Percentiles rank a stretch among this genome's conserved stretches.
Conservation (phyloP, 2,888 invertebrate genomes). For the Tanypteryx hageni region DNA sequence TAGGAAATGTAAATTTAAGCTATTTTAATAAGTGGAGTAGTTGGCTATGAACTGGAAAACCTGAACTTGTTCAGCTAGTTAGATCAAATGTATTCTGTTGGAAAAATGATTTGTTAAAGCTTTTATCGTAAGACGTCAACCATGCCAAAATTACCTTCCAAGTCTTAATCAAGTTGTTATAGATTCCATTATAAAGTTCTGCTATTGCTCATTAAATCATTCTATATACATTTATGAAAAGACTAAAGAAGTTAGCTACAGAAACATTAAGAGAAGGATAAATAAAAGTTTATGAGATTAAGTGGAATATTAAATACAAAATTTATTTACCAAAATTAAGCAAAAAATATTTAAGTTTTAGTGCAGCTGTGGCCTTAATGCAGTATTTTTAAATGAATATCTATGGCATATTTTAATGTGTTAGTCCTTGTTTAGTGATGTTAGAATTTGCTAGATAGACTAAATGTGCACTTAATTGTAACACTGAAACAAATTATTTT, state of each 20-base stretch:
- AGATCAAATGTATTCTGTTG: not conserved
- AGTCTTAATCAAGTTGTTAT: not conserved
- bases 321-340: not conserved
- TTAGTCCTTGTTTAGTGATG: not conserved
- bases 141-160: not conserved
- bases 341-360: not conserved
- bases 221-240: too few relatives aligned
- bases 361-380: constrained; percentile 25
- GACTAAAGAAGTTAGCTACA: too few relatives aligned
- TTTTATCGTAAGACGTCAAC: not conserved
- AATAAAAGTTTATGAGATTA: not conserved
- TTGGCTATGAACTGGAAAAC: not conserved
- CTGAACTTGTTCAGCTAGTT: not conserved
- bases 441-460: not conserved
- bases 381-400: not conserved
- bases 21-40: not conserved
- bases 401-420: not conserved
- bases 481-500: not conserved
- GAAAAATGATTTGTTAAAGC: not conserved
- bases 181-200: not conserved
- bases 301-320: not conserved
- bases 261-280: not conserved
- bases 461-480: not conserved
- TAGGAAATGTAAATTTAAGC: not conserved
- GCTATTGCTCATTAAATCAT: not conserved